Base-by-base conservation (phyloP, 2,797 vertebrate genomes). In the Centroberyx gerrardi region DNA sequence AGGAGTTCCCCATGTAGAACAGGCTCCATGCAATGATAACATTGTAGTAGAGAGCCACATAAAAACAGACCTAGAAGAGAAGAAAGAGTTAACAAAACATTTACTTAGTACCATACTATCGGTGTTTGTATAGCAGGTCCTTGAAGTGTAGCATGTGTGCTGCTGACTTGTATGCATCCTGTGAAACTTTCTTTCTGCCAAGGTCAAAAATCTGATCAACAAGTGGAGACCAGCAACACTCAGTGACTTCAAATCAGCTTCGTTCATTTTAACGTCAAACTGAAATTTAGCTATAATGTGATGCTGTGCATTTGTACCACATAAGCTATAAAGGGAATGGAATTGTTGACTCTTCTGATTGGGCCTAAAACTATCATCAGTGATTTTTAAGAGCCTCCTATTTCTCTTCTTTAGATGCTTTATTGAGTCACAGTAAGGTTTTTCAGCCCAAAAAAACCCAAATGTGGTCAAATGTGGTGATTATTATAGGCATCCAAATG, bases 1-100 rank as follows among this genome's bases (percentile, higher is more conserved):
- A 96, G 13, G 96, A 97, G 81, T 95, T 96, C 0, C 93, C 91
- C 89, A 97, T 42, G 85, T 97, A 97, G 92, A 96, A 97, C 48
- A 97, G 87, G 60, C 95, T 96, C 97, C 97, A 97, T 4, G 95
- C 95, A 27, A 97, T 95, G 81, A 97, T 95, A 38, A 96, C 95
- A 17, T 97, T 97, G 84, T 97, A 97, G 91, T 97, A 97, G 17
- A 96, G 90, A 48, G 95, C 95, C 81, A 97, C 94, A 13, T 96
- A 96, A 86, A 95, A 92, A 71, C 96, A 97, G 8, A 97, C 96
- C 96, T 97, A 12, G 18, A 55, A 62, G 59, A 80, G 63, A 76
- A 53, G n/a, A 63, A 81, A 74, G 9, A 1, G 7, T 72, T 48
- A 3, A 70, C 49, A 12, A 68, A 68, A 44, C 31, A 68, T 68